Percentiles rank a stretch among this genome's conserved stretches.
These are phyloP conservation scores for Pristionchus fissidentatus DNA, from an alignment of 2,888 invertebrate genomes.

Conservation along the genomic window DNA sequence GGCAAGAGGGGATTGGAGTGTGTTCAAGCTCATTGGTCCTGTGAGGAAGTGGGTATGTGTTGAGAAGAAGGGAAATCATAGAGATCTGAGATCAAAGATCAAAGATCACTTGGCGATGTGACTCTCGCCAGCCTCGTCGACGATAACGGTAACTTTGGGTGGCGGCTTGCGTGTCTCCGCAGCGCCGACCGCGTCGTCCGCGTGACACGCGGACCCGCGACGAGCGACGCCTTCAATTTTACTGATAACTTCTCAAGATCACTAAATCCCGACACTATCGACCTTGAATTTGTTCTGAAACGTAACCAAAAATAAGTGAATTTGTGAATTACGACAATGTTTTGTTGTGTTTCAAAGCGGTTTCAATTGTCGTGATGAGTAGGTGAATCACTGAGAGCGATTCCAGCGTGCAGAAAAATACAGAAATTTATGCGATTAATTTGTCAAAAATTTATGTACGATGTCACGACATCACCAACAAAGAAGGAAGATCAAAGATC, in stretches of 20 bases:
- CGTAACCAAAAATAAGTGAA: too few relatives aligned
- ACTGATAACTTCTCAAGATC: background rate
- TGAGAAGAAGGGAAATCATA: background rate
- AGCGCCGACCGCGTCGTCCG: conserved; percentile 27
- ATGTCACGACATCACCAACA: background rate
- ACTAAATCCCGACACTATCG: too few relatives aligned
- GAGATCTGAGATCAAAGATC: background rate
- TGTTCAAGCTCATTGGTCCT: background rate
- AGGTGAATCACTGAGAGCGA: too few relatives aligned
- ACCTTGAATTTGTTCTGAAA: too few relatives aligned
- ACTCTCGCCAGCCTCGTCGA: conserved; percentile 44
- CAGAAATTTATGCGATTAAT: too few relatives aligned
- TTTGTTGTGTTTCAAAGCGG: too few relatives aligned
- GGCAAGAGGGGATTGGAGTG: too few relatives aligned
- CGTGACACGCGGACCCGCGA: background rate
- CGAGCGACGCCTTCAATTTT: background rate
- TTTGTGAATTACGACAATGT: too few relatives aligned
- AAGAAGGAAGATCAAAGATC: conserved; percentile 9
- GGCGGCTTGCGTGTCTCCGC: background rate
- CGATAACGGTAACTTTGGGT: conserved; percentile 43
- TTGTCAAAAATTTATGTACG: background rate
- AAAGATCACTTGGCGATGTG: conserved; percentile 44
- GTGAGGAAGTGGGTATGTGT: background rate
- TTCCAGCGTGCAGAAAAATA: too few relatives aligned
- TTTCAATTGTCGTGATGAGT: too few relatives aligned